Base-by-base conservation (phyloP, 2,797 vertebrate species). In the Gymnocypris eckloni region DNA sequence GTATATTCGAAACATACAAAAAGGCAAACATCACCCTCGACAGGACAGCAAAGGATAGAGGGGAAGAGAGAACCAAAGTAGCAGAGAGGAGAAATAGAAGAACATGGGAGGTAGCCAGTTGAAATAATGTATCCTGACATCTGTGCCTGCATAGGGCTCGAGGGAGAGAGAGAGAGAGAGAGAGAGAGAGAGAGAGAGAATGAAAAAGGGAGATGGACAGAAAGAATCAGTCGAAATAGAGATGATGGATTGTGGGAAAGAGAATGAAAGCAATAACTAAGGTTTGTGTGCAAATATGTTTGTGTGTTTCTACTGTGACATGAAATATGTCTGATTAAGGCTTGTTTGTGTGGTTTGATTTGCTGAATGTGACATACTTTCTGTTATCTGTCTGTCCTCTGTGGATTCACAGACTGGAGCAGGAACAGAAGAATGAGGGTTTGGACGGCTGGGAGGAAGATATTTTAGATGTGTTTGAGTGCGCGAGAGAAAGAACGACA, bases 121-220 rank as follows among this genome's bases (percentile, higher is more conserved):
- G 92, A 94, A 95, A 95, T 95, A 95, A 95, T 93, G 89, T 88
- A 93, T 95, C 92, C 90, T 94, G 94, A 95, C 95, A 95, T 95
- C 92, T 93, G 94, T 94, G 93, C 93, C 93, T 93, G 92, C 91
- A 87, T 86, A 89, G 93, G 69, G 93, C 94, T 94, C 69, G 69
- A 83, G 93, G 94, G 92, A 81, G 25, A 64, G 41, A 82, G 28
- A 81, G 52, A 84, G 50, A 20, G 80, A 41, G 48, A 2, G 20
- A 28, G 48, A 2, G 20, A 82, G 52, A 84, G 50, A 20, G 80
- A 41, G 48, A 2, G 20, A 28, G 48, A 2, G 20, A 82, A 81
- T 82, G 37, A 84, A 41, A 79, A 71, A 75, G 79, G 9, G 67
- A 87, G 81, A 76, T 52, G 50, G 82, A 79, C 71, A 79, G 78